phyloP scores from a whole-genome alignment of 2,888 invertebrate genomes.

The Athrips mouffetella region DNA sequence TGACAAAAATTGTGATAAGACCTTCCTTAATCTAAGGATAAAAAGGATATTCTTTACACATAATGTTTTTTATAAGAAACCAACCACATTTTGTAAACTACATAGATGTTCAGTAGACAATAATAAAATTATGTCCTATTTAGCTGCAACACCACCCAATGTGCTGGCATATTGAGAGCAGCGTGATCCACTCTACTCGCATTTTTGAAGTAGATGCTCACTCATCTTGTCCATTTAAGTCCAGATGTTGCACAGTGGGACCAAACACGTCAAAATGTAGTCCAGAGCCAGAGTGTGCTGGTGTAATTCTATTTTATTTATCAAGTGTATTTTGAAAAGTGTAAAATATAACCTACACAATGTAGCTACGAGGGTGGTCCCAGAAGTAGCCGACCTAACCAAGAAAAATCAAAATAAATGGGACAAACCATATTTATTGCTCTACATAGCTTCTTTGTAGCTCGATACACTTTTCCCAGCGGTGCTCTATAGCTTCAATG shows the following conservation, averaged over 20 bases:
- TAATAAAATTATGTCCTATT: background rate
- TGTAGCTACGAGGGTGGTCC: too few relatives aligned
- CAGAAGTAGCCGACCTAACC: too few relatives aligned
- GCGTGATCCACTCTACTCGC: slow-evolving; percentile 11
- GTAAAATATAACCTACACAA: background rate
- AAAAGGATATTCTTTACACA: too few relatives aligned
- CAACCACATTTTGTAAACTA: background rate
- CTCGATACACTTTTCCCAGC: too few relatives aligned
- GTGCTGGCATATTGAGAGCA: slow-evolving; percentile 39
- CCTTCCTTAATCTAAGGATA: too few relatives aligned
- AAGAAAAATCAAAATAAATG: too few relatives aligned
- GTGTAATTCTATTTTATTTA: slow-evolving; percentile 37
- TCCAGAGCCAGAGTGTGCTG: slow-evolving; percentile 32
- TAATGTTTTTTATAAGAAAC: background rate
- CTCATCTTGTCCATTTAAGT: slow-evolving; percentile 17
- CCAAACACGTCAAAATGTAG: background rate
- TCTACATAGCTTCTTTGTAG: too few relatives aligned
- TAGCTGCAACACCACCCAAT: slow-evolving; percentile 29
- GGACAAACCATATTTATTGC: too few relatives aligned
- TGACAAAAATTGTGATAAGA: too few relatives aligned
- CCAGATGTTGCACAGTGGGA: slow-evolving; percentile 28
- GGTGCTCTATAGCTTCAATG: too few relatives aligned
- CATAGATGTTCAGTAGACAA: background rate
- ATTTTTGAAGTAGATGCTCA: slow-evolving; percentile 21
- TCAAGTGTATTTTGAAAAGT: slow-evolving; percentile 22